Conservation (phyloP, 2,797 vertebrate species). For the Microctenopoma lineatum region DNA sequence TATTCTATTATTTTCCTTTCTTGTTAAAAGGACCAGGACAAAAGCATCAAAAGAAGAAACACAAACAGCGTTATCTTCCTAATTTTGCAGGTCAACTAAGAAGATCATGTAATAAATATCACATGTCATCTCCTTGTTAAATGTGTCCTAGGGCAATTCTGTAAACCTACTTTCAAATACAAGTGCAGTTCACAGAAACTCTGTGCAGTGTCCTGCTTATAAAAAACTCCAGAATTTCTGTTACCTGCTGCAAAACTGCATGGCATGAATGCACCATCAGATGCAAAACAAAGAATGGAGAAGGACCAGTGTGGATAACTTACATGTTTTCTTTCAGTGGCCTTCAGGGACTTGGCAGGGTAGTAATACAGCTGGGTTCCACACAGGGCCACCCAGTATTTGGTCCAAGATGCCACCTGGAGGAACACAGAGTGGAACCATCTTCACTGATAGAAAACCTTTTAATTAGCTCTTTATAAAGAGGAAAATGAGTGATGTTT, state of each 20-base stretch:
- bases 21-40: background rate
- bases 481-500: background rate
- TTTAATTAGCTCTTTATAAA: background rate
- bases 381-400: conserved; percentile 96
- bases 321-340: conserved; percentile 97
- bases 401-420: conserved; percentile 97
- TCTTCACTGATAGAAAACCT: background rate
- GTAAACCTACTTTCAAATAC: conserved; percentile 13
- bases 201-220: background rate
- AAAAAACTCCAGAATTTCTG: too few species aligned
- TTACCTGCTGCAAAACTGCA: background rate
- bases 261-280: background rate
- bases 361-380: conserved; percentile 96
- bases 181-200: conserved; percentile 12
- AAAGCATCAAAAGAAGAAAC: conserved; percentile 9
- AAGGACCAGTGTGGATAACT: conserved; percentile 64
- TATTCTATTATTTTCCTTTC: conserved; percentile 9
- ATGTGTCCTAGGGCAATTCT: conserved; percentile 10
- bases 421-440: conserved; percentile 34
- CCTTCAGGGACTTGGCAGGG: conserved; percentile 97
- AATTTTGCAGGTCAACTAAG: conserved; percentile 26
- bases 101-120: conserved; percentile 48
- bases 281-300: background rate
- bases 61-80: conserved; percentile 18
- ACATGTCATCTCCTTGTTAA: conserved; percentile 40